Percentiles rank a stretch among this genome's conserved stretches.
Conservation (phyloP, 1,140 invertebrate genomes). For the Trichonephila inaurata region DNA sequence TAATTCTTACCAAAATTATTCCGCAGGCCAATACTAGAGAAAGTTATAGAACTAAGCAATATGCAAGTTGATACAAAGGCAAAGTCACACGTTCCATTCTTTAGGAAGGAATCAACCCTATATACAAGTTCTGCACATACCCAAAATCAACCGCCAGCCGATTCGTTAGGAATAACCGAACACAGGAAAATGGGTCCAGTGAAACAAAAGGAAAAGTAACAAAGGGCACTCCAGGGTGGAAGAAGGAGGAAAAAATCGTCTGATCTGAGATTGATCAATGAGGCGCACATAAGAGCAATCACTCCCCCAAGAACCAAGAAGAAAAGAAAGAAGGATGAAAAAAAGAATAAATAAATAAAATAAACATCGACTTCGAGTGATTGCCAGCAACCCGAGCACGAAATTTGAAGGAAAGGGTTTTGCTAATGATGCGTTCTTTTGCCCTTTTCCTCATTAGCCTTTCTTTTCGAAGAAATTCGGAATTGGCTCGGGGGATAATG, state of each 20-base stretch:
- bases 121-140: too few relatives aligned
- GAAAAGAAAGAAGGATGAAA: not conserved
- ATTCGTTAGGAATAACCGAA: too few relatives aligned
- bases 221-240: too few relatives aligned
- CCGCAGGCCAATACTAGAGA: too few relatives aligned
- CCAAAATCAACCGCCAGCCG: too few relatives aligned
- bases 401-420: constrained; percentile 27
- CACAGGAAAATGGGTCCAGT: too few relatives aligned
- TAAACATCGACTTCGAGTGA: constrained; percentile 21
- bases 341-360: not conserved
- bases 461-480: not conserved
- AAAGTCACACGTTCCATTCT: too few relatives aligned
- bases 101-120: too few relatives aligned
- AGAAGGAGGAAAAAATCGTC: not conserved
- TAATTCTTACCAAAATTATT: too few relatives aligned
- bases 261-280: constrained; percentile 29
- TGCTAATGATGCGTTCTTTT: constrained; percentile 37
- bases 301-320: not conserved
- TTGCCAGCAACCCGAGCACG: not conserved
- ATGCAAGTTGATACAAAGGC: too few relatives aligned
- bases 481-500: constrained; percentile 7
- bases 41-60: too few relatives aligned
- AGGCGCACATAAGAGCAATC: not conserved
- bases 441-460: constrained; percentile 14
- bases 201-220: too few relatives aligned